These are phyloP conservation scores for Sinocyclocheilus anophthalmus DNA, from an alignment of 2,113 vertebrate genomes.

Conservation along the genomic window DNA sequence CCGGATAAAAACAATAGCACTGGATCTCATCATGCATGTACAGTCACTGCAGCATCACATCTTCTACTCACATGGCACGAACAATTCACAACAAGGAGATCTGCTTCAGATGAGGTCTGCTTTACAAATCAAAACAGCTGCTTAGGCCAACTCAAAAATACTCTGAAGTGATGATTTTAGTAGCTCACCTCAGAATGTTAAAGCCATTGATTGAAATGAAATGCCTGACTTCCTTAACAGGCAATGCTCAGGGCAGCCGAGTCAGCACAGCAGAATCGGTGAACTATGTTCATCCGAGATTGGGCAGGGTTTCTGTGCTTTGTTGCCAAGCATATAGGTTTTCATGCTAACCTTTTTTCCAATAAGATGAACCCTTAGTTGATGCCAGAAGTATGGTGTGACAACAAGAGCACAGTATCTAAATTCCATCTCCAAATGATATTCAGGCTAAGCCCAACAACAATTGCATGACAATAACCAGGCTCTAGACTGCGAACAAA, in stretches of 20 bases:
- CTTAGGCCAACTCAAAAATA: background rate
- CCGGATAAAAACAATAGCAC: background rate
- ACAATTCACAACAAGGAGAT: background rate
- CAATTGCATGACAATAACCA: background rate
- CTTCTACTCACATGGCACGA: background rate
- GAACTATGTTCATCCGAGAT: background rate
- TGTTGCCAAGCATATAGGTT: background rate
- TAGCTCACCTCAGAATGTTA: background rate
- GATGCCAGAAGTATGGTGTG: constrained; percentile 9
- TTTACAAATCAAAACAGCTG: background rate
- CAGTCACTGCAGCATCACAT: background rate
- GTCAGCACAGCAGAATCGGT: background rate
- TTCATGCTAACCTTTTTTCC: background rate
- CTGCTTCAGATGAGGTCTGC: background rate
- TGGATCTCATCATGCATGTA: background rate
- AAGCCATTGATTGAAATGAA: background rate
- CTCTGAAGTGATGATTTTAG: background rate
- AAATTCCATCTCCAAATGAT: constrained; percentile 1
- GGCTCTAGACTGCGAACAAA: too few species aligned
- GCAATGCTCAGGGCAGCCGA: background rate
- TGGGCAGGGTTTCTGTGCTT: background rate
- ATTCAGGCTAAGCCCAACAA: constrained; percentile 14
- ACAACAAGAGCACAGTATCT: background rate
- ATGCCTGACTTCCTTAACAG: background rate
- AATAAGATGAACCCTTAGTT: background rate